Conservation (phyloP, 2,888 invertebrate species). For the Chrysolina haemoptera region DNA sequence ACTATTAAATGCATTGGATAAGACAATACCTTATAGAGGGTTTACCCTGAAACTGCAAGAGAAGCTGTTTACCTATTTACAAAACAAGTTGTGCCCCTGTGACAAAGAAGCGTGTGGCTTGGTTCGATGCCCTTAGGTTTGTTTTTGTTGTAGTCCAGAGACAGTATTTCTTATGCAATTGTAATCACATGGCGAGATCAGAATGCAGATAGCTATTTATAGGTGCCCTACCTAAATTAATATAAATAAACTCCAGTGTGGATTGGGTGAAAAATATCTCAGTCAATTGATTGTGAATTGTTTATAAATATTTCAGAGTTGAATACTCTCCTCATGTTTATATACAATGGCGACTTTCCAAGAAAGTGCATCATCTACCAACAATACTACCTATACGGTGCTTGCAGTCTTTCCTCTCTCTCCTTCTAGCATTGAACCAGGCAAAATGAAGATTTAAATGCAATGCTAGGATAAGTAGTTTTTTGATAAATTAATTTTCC, state of each 20-base stretch:
- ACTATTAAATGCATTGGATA: slow-evolving; percentile 1
- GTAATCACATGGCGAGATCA: slow-evolving; percentile 30
- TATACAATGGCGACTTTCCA: neutral
- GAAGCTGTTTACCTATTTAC: slow-evolving; percentile 37
- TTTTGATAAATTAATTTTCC: no score
- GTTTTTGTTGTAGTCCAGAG: slow-evolving; percentile 34
- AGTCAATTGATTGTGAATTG: slow-evolving; percentile 17
- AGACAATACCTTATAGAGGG: neutral
- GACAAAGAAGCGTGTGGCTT: slow-evolving; percentile 41
- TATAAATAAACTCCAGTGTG: slow-evolving; percentile 26
- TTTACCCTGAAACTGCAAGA: slow-evolving; percentile 9
- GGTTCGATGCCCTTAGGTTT: slow-evolving; percentile 42
- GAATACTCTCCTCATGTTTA: neutral
- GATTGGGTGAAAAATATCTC: slow-evolving; percentile 20
- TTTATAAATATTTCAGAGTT: slow-evolving; percentile 16
- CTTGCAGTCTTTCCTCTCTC: no score
- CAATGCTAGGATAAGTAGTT: no score
- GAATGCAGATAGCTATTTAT: slow-evolving; percentile 25
- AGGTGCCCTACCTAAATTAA: slow-evolving; percentile 21
- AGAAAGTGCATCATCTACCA: neutral
- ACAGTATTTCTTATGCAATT: slow-evolving; percentile 38
- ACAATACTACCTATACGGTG: neutral
- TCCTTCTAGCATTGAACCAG: no score
- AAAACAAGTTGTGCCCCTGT: slow-evolving; percentile 44
- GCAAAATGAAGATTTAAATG: no score